Conservation (phyloP, 2,888 invertebrate species). For the Drosophila paranaensis region DNA sequence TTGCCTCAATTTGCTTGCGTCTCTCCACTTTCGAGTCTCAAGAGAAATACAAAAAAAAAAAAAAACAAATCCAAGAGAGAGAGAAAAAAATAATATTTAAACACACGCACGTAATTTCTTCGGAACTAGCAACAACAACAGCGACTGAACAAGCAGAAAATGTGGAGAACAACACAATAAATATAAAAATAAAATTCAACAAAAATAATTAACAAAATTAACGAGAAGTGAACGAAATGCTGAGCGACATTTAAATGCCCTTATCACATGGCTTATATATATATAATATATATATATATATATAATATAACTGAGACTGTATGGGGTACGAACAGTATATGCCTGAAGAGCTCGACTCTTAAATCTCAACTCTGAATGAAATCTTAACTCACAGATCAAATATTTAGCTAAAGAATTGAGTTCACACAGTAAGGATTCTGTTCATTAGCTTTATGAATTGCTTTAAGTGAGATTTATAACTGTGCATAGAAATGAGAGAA, state of each 20-base stretch:
- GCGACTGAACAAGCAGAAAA: slow-evolving; percentile 12
- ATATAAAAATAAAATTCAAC: slow-evolving; percentile 51
- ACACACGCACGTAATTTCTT: slow-evolving; percentile 74
- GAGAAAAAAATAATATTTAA: slow-evolving; percentile 37
- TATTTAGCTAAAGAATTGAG: background rate
- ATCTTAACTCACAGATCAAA: background rate
- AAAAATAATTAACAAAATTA: slow-evolving; percentile 71
- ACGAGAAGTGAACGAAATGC: slow-evolving; percentile 30
- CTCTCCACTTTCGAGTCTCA: slow-evolving; percentile 15
- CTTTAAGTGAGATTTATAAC: too few relatives aligned
- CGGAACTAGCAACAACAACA: slow-evolving; percentile 55
- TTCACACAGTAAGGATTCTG: too few relatives aligned
- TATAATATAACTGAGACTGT: background rate
- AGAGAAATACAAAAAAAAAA: slow-evolving; percentile 13
- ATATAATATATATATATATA: background rate
- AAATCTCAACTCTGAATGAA: background rate
- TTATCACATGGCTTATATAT: background rate
- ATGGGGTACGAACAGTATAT: background rate
- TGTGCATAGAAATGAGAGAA: too few relatives aligned
- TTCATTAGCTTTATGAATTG: too few relatives aligned
- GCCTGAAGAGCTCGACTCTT: background rate
- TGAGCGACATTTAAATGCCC: slow-evolving; percentile 25
- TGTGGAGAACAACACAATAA: slow-evolving; percentile 9
- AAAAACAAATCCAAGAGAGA: too few relatives aligned
- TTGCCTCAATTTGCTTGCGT: slow-evolving; percentile 36